Evolutionary conservation across 2,797 vertebrate species (phyloP).

Genomic region (Tiaroga cobitis): DNA sequence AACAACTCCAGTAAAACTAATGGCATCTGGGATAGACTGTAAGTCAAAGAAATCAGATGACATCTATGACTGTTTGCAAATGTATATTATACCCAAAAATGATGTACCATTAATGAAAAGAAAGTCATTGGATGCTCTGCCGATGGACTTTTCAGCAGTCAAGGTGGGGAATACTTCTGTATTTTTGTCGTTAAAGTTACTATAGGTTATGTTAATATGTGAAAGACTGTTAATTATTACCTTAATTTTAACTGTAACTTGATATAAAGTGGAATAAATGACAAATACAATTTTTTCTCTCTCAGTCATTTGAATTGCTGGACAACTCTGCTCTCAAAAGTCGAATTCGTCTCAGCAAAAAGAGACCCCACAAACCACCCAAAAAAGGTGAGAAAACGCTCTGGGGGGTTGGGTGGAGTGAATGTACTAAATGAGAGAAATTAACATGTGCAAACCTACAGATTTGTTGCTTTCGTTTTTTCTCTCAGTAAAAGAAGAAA

Average conservation of each 20-base stretch:
- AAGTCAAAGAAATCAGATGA: constrained; percentile 5
- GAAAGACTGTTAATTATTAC: background rate
- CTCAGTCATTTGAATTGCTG: constrained; percentile 52
- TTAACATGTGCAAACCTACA: background rate
- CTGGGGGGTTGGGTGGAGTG: background rate
- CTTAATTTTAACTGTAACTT: background rate
- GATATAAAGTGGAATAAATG: constrained; percentile 1
- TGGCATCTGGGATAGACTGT: background rate
- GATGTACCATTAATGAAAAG: background rate
- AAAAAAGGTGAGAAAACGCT: constrained; percentile 28
- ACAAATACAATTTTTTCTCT: background rate
- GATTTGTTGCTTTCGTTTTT: background rate
- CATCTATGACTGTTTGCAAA: constrained; percentile 40
- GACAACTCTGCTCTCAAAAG: constrained; percentile 59
- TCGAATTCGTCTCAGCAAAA: constrained; percentile 59
- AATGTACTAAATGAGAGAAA: background rate
- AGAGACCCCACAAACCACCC: constrained; percentile 38
- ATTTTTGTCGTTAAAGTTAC: background rate
- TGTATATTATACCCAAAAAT: constrained; percentile 39
- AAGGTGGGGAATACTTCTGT: constrained; percentile 51
- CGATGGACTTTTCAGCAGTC: constrained; percentile 53
- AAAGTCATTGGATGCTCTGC: background rate
- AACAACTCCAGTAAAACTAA: constrained; percentile 13
- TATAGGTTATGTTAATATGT: background rate
- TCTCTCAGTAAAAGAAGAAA: constrained; percentile 2